These are phyloP conservation scores for Bubo scandiacus DNA, from an alignment of 2,113 vertebrate species.

Conservation along the genomic window DNA sequence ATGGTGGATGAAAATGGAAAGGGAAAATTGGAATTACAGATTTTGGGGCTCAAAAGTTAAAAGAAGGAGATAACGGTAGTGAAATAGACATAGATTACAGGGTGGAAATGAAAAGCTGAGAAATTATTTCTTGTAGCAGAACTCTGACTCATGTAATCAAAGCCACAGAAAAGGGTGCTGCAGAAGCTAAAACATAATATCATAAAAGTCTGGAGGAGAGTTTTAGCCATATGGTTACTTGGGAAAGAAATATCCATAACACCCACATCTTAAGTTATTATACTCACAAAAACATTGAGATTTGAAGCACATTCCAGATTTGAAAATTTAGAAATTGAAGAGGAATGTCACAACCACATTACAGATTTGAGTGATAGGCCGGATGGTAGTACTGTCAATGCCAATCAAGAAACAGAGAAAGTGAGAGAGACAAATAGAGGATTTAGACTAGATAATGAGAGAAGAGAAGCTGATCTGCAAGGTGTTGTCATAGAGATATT, in stretches of 20 bases:
- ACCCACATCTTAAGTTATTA: conserved; percentile 6
- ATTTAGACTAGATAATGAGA: neutral
- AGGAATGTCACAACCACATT: neutral
- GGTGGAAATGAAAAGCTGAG: neutral
- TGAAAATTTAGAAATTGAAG: neutral
- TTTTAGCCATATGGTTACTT: conserved; percentile 37
- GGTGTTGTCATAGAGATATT: conserved; percentile 41
- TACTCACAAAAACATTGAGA: neutral
- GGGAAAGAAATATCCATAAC: conserved; percentile 5
- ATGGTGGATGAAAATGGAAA: neutral
- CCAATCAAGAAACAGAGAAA: conserved; percentile 1
- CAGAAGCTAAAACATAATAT: neutral
- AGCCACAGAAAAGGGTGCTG: neutral
- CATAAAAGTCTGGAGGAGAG: neutral
- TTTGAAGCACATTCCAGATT: neutral
- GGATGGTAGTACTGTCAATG: neutral
- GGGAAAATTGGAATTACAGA: neutral
- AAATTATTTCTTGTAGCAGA: neutral
- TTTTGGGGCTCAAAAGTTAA: neutral
- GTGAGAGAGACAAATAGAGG: neutral
- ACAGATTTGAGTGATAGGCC: neutral
- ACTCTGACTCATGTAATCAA: neutral
- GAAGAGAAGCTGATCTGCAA: neutral
- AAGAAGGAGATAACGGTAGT: neutral
- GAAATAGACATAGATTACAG: neutral